These are phyloP conservation scores for Argopecten irradians DNA, from an alignment of 1,140 invertebrate genomes.

Conservation along the genomic window DNA sequence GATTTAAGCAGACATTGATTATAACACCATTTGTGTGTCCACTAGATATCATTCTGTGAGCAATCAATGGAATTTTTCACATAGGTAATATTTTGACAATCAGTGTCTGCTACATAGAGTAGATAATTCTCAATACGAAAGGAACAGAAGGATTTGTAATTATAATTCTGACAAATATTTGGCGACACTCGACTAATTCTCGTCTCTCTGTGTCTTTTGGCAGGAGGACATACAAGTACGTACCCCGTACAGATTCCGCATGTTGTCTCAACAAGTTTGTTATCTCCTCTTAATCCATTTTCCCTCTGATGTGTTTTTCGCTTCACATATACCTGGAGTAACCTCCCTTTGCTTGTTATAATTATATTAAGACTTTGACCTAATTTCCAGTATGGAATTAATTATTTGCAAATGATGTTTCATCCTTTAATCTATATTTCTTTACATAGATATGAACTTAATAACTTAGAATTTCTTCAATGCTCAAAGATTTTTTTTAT, in stretches of 20 bases:
- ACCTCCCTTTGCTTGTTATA: not conserved
- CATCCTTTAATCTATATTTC: not conserved
- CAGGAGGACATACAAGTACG: slow-evolving; percentile 15
- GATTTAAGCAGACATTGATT: no score
- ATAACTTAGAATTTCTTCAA: not conserved
- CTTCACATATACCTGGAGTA: not conserved
- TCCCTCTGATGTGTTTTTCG: not conserved
- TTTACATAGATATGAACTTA: not conserved
- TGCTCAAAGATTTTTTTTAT: not conserved
- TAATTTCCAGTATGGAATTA: not conserved
- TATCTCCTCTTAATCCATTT: not conserved
- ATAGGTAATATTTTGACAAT: no score
- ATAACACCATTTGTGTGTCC: no score
- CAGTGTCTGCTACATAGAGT: no score
- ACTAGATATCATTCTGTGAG: no score
- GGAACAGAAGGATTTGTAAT: not conserved
- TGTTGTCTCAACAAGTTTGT: slow-evolving; percentile 17
- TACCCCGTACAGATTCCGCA: slow-evolving; percentile 12
- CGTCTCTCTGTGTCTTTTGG: not conserved
- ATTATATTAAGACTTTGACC: no score
- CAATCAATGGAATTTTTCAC: no score
- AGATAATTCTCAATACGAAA: no score
- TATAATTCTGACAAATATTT: not conserved
- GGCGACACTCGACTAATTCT: not conserved
- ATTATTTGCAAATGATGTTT: not conserved